Conservation (phyloP, 2,113 vertebrate species). For the Coturnix japonica region DNA sequence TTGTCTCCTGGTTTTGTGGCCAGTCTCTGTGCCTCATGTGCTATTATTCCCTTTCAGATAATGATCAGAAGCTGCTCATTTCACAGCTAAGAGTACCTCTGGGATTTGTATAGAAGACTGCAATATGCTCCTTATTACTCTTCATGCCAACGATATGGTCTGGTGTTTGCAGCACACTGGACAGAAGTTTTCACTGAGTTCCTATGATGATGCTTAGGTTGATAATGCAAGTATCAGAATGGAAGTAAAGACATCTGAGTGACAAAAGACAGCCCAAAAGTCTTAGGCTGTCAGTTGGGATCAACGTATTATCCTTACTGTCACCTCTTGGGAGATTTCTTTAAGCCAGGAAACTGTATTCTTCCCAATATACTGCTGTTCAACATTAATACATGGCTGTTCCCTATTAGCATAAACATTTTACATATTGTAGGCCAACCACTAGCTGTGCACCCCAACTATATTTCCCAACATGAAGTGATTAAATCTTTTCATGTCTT, state of each 20-base stretch:
- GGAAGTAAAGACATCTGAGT: background rate
- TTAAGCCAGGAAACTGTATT: background rate
- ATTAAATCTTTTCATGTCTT: background rate
- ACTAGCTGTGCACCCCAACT: background rate
- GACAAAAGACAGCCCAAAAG: background rate
- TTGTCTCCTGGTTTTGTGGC: background rate
- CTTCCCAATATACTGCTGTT: background rate
- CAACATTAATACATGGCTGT: background rate
- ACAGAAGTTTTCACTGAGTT: background rate
- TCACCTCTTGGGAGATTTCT: background rate
- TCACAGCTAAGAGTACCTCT: background rate
- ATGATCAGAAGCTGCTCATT: background rate
- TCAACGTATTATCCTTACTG: background rate
- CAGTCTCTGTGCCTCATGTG: background rate
- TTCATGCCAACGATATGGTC: background rate
- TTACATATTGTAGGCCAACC: background rate
- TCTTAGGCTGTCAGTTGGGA: background rate
- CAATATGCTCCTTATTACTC: background rate
- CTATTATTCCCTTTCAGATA: background rate
- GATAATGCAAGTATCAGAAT: background rate
- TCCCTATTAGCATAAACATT: background rate
- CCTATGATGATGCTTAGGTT: background rate
- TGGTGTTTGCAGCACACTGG: background rate
- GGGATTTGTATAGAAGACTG: background rate
- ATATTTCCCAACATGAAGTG: constrained; percentile 16